Conservation (phyloP, 2,797 vertebrate species). For the Phoeniculus purpureus region DNA sequence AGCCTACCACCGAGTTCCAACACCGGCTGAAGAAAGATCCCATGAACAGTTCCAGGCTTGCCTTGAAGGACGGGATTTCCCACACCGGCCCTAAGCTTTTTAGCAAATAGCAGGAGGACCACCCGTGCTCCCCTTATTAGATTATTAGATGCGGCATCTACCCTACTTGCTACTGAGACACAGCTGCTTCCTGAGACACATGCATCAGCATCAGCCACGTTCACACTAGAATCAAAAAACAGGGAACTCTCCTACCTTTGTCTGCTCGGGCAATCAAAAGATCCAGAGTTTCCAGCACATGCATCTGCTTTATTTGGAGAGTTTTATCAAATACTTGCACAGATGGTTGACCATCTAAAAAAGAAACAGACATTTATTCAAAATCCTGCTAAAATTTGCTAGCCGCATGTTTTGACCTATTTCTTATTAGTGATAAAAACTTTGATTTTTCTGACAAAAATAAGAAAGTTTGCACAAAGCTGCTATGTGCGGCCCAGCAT, state of each 20-base stretch:
- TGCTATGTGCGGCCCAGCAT: background rate
- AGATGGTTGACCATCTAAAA: constrained; percentile 83
- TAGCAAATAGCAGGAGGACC: background rate
- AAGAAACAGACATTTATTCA: background rate
- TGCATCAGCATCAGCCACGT: background rate
- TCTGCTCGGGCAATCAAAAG: constrained; percentile 91
- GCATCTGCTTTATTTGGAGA: constrained; percentile 94
- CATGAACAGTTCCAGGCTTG: background rate
- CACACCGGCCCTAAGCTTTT: background rate
- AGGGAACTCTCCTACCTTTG: constrained; percentile 84
- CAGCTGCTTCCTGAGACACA: background rate
- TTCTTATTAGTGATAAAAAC: background rate
- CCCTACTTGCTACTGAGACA: background rate
- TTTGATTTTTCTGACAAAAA: background rate
- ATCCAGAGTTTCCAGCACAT: constrained; percentile 93
- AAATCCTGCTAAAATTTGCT: background rate
- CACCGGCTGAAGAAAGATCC: background rate
- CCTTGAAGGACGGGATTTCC: background rate
- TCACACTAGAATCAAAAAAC: background rate
- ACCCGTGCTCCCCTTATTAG: background rate
- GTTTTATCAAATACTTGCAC: constrained; percentile 94
- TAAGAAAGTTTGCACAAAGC: background rate
- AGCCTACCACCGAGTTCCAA: accelerated
- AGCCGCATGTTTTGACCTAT: background rate
- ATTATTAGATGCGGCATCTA: background rate